Base-by-base conservation (phyloP, 2,888 invertebrate genomes). In the Apomyelois bistriatella region DNA sequence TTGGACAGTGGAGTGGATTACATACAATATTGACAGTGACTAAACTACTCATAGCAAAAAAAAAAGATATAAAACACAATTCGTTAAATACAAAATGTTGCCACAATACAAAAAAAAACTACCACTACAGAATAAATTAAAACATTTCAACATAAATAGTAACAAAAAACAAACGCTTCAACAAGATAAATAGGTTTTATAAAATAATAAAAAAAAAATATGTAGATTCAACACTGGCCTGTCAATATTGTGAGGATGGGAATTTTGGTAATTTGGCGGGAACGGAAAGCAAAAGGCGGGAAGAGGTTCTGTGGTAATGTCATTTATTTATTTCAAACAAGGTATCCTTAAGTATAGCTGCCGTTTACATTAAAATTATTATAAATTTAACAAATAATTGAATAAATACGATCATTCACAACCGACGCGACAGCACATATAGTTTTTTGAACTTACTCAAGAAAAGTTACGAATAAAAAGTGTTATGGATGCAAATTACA, bases 211-310 rank as follows among this genome's bases (percentile, higher is more conserved):
- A 79, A 76, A 75, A 71, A 71, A 68, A 68, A 78, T 70, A 66
- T 68, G 80, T 80, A 82, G 82, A 85, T 80, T 82, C 90, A 90
- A 90, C 91, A 90, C 90, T 82, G 90, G 87, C 74, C 91, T 91
- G 91, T 91, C 91, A 91, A 91, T 91, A 91, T 90, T 90, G 90
- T 76, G 71, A 56, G 72, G 72, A 76, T 40, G 75, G 78, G 66
- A 32, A n/a, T n/a, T 56, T 59, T 55, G 59, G 28, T 5, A 28
- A 28, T n/a, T n/a, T 10, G 32, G 64, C 59, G 55, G 68, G 70
- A 68, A 63, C 57, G 58, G 59, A 58, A 55, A 57, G 54, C 59
- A 64, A 63, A 54, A 62, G 65, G 66, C 53, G 42, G 62, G 62
- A 54, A 53, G 55, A 52, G 47, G 52, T 43, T 22, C 50, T 54